These are phyloP conservation scores for Cataglyphis rosenhaueri DNA, from an alignment of 2,888 invertebrate genomes.

Conservation along the genomic window DNA sequence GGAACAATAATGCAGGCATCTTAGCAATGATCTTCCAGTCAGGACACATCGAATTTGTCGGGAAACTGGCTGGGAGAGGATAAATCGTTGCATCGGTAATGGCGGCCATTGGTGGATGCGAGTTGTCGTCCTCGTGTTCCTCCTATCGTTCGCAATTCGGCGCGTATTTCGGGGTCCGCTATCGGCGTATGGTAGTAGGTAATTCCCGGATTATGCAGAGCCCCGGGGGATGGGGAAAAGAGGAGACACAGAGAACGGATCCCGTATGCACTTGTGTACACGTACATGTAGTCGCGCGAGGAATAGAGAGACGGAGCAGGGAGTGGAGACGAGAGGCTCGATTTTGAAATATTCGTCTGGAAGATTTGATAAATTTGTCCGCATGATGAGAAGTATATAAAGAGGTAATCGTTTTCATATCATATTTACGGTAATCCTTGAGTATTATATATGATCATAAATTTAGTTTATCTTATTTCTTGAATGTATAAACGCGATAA, in stretches of 20 bases:
- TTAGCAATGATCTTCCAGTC: constrained; percentile 50
- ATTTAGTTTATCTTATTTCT: background rate
- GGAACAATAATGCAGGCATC: constrained; percentile 47
- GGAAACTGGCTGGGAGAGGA: constrained; percentile 50
- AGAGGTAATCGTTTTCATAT: background rate
- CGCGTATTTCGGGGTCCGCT: constrained; percentile 74
- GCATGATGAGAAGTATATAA: background rate
- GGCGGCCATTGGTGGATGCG: constrained; percentile 78
- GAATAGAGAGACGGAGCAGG: constrained; percentile 27
- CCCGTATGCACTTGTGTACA: constrained; percentile 45
- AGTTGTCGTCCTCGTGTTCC: constrained; percentile 60
- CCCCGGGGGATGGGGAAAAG: constrained; percentile 67
- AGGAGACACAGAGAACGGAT: constrained; percentile 42
- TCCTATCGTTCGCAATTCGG: constrained; percentile 66
- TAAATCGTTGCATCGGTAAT: constrained; percentile 82
- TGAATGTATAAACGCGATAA: background rate
- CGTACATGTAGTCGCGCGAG: constrained; percentile 29
- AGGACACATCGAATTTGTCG: constrained; percentile 37
- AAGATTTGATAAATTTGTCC: constrained; percentile 30
- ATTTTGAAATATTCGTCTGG: constrained; percentile 16
- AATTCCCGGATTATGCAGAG: constrained; percentile 82
- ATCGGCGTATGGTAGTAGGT: constrained; percentile 78
- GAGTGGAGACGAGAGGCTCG: constrained; percentile 13
- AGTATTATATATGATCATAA: background rate
- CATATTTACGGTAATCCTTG: background rate